Conservation (phyloP, 2,113 vertebrate genomes). For the Anarrhichthys ocellatus region DNA sequence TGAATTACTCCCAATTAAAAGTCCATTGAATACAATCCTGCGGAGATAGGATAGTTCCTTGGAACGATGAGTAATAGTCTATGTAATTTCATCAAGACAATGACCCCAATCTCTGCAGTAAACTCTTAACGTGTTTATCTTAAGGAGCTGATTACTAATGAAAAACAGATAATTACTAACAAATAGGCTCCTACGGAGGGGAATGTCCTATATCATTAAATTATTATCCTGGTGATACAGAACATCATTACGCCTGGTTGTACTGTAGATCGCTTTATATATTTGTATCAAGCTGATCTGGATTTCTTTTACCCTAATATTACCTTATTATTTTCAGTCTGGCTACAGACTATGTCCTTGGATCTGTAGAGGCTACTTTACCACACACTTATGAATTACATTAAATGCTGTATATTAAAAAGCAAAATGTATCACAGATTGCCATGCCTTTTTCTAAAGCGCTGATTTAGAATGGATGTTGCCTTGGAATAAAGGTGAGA, state of each 20-base stretch:
- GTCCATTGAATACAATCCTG: conserved; percentile 69
- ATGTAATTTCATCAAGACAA: conserved; percentile 70
- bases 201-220: conserved; percentile 21
- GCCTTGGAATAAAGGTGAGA: conserved; percentile 15
- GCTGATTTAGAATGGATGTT: conserved; percentile 12
- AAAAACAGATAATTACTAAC: conserved; percentile 58
- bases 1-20: conserved; percentile 83
- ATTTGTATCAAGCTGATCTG: not conserved
- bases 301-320: not conserved
- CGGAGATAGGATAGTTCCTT: conserved; percentile 49
- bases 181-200: conserved; percentile 16
- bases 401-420: not conserved
- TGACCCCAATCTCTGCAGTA: conserved; percentile 43
- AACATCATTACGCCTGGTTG: conserved; percentile 33
- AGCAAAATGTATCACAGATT: not conserved
- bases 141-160: conserved; percentile 42
- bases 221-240: conserved; percentile 10
- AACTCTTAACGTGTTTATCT: conserved; percentile 29
- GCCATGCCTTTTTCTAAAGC: not conserved
- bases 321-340: not conserved
- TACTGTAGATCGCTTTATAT: not conserved
- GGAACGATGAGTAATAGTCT: conserved; percentile 33
- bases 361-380: not conserved
- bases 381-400: not conserved
- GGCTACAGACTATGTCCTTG: not conserved